These are phyloP conservation scores for Eugnorisma glareosa DNA, from an alignment of 2,888 invertebrate species.

Conservation along the genomic window DNA sequence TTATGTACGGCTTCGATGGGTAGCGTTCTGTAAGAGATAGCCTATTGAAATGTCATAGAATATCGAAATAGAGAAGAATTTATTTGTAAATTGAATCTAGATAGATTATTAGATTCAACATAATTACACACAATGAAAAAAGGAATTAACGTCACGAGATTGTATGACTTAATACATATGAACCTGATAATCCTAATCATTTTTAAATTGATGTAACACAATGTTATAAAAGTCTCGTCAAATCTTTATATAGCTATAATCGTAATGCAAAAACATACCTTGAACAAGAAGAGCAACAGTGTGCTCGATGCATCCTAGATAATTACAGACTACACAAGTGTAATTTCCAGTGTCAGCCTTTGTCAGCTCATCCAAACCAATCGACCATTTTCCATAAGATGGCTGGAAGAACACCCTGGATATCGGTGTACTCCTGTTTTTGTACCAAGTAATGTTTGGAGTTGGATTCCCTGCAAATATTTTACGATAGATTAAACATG, in stretches of 20 bases:
- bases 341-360: slow-evolving; percentile 96
- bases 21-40: slow-evolving; percentile 92
- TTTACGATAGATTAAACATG: slow-evolving; percentile 59
- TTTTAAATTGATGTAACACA: not conserved
- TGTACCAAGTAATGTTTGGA: slow-evolving; percentile 96
- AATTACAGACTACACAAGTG: slow-evolving; percentile 96
- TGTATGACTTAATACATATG: not conserved
- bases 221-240: not conserved
- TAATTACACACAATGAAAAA: not conserved
- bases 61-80: not conserved
- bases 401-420: slow-evolving; percentile 92
- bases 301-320: slow-evolving; percentile 94
- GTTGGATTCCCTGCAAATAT: slow-evolving; percentile 92
- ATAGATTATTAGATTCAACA: not conserved
- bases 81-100: not conserved
- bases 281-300: slow-evolving; percentile 93
- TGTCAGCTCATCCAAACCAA: slow-evolving; percentile 95
- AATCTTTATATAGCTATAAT: not conserved
- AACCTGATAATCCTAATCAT: not conserved
- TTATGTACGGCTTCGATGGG: slow-evolving; percentile 96
- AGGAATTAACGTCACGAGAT: not conserved
- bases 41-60: slow-evolving; percentile 34
- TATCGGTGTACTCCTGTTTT: slow-evolving; percentile 92
- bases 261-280: slow-evolving; percentile 88
- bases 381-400: slow-evolving; percentile 93